A percentile compares a stretch with the other conserved stretches of the same genome.
Conservation (phyloP, 2,888 invertebrate genomes). For the Scelioninae gen. 1 region DNA sequence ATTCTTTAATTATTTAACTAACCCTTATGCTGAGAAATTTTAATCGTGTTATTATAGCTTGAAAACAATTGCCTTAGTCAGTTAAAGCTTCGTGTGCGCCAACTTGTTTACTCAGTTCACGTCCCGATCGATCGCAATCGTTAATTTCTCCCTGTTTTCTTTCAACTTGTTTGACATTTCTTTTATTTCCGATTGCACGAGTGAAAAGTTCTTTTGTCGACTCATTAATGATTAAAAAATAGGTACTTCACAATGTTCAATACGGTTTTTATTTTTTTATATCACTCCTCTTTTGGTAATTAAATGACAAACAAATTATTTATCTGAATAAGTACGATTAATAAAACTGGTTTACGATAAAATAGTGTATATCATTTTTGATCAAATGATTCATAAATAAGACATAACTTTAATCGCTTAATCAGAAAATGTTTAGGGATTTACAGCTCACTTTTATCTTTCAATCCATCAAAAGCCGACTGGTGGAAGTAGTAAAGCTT, state of each 20-base stretch:
- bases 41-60: slow-evolving; percentile 54
- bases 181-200: slow-evolving; percentile 17
- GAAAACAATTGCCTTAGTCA: slow-evolving; percentile 60
- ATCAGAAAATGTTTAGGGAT: slow-evolving; percentile 38
- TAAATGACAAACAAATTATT: too few relatives aligned
- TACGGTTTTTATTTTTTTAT: too few relatives aligned
- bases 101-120: slow-evolving; percentile 53
- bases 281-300: too few relatives aligned
- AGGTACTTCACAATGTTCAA: slow-evolving; percentile 1
- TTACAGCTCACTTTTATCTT: slow-evolving; percentile 41
- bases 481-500: slow-evolving; percentile 32
- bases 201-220: slow-evolving; percentile 19
- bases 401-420: slow-evolving; percentile 25
- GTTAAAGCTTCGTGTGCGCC: slow-evolving; percentile 45
- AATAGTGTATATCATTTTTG: too few relatives aligned
- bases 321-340: too few relatives aligned
- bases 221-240: slow-evolving; percentile 30
- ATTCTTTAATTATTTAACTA: slow-evolving; percentile 61
- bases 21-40: slow-evolving; percentile 54
- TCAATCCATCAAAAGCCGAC: slow-evolving; percentile 36
- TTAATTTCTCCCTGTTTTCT: slow-evolving; percentile 53
- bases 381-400: slow-evolving; percentile 17
- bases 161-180: slow-evolving; percentile 43
- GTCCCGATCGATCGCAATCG: slow-evolving; percentile 62
- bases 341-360: too few relatives aligned